phyloP scores from a whole-genome alignment of 2,113 vertebrate genomes.

The Anolis carolinensis region DNA sequence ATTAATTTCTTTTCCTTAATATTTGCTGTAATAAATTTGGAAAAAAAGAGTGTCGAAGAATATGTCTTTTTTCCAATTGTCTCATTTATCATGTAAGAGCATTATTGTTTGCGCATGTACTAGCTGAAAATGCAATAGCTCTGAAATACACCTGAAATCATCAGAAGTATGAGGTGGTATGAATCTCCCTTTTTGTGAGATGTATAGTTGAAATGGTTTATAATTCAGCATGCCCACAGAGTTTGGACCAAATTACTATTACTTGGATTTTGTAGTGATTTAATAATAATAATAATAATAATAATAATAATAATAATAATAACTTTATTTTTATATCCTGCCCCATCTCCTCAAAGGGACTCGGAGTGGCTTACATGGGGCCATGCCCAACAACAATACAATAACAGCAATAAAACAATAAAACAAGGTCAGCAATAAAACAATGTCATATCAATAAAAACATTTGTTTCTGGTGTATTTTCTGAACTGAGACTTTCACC shows the following conservation, averaged over 20 bases:
- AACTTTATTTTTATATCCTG: too few relatives aligned
- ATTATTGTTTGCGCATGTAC: neutral
- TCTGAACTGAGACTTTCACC: neutral
- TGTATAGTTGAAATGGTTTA: neutral
- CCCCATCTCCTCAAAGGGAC: too few relatives aligned
- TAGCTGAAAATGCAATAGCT: neutral
- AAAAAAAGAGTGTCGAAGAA: neutral
- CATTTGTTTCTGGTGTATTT: neutral
- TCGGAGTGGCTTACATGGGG: too few relatives aligned
- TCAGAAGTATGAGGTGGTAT: fast-evolving
- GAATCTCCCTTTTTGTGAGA: neutral
- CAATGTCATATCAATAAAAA: too few relatives aligned
- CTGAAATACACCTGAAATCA: neutral
- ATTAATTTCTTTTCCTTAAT: too few relatives aligned
- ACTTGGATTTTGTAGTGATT: neutral
- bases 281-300: too few relatives aligned
- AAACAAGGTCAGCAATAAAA: too few relatives aligned
- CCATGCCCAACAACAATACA: too few relatives aligned
- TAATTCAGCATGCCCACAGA: neutral
- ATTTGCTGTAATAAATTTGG: too few relatives aligned
- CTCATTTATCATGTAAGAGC: neutral
- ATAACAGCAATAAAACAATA: too few relatives aligned
- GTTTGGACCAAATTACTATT: neutral
- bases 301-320: too few relatives aligned
- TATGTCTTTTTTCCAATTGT: neutral